phyloP scores from a whole-genome alignment of 2,888 invertebrate genomes.

The Chaitophorus viminalis region DNA sequence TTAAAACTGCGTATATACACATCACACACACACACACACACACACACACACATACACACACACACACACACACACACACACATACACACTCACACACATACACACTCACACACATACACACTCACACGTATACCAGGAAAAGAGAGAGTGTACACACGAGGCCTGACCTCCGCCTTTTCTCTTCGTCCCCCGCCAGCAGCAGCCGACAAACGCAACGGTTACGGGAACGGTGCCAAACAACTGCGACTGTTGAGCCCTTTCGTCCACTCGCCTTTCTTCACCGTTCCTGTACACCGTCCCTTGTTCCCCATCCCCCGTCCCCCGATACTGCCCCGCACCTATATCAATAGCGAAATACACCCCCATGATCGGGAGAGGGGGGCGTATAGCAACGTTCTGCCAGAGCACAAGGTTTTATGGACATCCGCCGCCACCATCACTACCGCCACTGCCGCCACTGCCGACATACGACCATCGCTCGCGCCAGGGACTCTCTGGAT shows the following conservation, averaged over 20 bases:
- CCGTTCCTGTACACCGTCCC: neutral
- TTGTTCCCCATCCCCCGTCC: neutral
- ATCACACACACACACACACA: too few species aligned
- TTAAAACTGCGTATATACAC: neutral
- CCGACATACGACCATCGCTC: conserved; percentile 48
- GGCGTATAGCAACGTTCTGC: conserved; percentile 20
- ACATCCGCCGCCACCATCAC: conserved; percentile 10
- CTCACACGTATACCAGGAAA: too few species aligned
- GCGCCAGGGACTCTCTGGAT: conserved; percentile 48
- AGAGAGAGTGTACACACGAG: neutral
- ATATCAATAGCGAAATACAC: neutral
- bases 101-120: neutral
- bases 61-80: too few species aligned
- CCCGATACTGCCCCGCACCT: neutral
- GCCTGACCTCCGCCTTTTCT: conserved; percentile 12
- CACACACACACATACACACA: too few species aligned
- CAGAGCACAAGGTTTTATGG: conserved; percentile 40
- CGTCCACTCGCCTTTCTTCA: neutral
- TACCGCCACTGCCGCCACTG: neutral
- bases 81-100: too few species aligned
- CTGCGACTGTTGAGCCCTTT: conserved; percentile 57
- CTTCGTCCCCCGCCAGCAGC: conserved; percentile 10
- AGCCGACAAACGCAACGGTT: neutral
- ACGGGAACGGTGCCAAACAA: conserved; percentile 56
- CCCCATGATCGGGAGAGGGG: neutral